phyloP scores from a whole-genome alignment of 2,113 vertebrate species.

The Dromiciops gliroides region DNA sequence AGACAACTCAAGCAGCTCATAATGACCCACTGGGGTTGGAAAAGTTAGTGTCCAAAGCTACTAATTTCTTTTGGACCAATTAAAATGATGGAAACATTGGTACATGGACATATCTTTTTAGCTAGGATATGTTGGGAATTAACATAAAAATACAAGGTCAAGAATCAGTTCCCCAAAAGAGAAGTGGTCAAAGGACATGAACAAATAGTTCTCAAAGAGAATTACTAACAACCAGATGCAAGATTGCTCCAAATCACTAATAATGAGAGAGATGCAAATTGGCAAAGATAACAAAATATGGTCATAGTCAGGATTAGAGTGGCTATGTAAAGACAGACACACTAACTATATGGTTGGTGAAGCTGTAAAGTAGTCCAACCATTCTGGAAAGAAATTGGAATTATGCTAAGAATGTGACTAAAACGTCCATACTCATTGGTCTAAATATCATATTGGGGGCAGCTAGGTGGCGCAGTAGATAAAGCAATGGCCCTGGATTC shows the following conservation, averaged over 20 bases:
- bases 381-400: background rate
- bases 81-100: conserved; percentile 85
- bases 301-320: background rate
- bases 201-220: background rate
- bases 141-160: background rate
- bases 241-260: background rate
- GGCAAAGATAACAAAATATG: background rate
- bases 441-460: background rate
- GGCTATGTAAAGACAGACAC: background rate
- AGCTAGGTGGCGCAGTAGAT: too few relatives aligned
- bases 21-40: conserved; percentile 82
- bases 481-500: too few relatives aligned
- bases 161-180: background rate
- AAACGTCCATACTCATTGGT: background rate
- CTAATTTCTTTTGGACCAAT: conserved; percentile 86
- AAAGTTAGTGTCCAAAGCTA: conserved; percentile 82
- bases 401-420: background rate
- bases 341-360: background rate
- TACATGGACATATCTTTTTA: conserved; percentile 57
- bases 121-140: background rate
- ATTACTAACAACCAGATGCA: too few relatives aligned
- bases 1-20: conserved; percentile 72
- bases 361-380: background rate
- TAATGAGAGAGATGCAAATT: background rate
- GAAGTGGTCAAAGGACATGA: background rate